Evolutionary conservation across 2,797 vertebrate species (phyloP), one percentile per base, ranked within the genome.

Genomic region (Enteromius treurensis): DNA sequence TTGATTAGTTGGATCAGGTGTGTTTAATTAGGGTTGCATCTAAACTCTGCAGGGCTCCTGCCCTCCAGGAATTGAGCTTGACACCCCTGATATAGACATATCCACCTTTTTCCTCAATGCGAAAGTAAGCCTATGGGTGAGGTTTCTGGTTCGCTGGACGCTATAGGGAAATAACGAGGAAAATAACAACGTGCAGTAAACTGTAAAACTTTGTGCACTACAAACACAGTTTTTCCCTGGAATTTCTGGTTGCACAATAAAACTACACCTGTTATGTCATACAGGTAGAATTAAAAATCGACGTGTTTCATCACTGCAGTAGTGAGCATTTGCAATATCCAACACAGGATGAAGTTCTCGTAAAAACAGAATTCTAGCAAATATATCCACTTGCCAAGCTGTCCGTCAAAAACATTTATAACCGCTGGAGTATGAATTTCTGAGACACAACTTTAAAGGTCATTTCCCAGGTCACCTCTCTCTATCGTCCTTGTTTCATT

Each of bases 391-490:
- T 45, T 49, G 65, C 37, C 81, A 78, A 71, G 29, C 82, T 71
- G 75, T 83, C 82, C 17, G 1, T 78, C 82, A 78, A 69, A 49
- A 37, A 15, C 3, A 1, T 40, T 42, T 49, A 42, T 19, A 64
- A 51, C 15, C 67, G 78, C 8, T 40, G 32, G 53, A 10, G 55
- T 64, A 49, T 71, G 32, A 26, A 60, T 83, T 37, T 71, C 65
- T 58, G 37, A 78, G 53, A 49, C 82, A 49, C 2, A 4, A n/a
- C 42, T 62, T 32, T 32, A 83, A 83, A 83, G 82, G 75, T 83
- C n/a, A 83, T 26, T 64, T 78, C 74, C 73, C 51, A 69, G 26
- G 21, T 70, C 53, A 60, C 65, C 65, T 49, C 14, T 45, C 14
- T 78, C 15, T 40, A 10, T 19, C 9, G 0, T 62, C 17, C 17